Evolutionary conservation across 2,797 vertebrate genomes (phyloP).

Genomic region (Liparis tanakae): DNA sequence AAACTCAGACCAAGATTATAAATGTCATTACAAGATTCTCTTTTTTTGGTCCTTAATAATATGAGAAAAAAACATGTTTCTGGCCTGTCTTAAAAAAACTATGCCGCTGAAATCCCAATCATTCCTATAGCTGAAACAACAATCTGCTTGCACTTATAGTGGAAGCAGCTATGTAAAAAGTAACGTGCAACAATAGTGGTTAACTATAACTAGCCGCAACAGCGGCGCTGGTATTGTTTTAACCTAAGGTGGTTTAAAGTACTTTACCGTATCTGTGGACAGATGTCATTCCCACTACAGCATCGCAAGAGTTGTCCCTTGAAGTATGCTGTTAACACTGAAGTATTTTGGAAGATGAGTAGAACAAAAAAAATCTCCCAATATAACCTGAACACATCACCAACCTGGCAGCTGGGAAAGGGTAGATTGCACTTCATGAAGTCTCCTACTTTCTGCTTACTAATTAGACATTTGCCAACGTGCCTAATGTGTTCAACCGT

Average conservation of each 20-base stretch:
- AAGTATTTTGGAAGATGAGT: neutral
- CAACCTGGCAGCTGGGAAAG: neutral
- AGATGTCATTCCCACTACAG: neutral
- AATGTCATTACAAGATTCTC: neutral
- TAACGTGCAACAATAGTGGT: neutral
- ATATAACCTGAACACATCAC: constrained; percentile 2
- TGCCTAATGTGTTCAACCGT: constrained; percentile 35
- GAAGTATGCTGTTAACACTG: neutral
- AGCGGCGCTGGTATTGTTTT: too few relatives aligned
- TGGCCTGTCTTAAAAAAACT: neutral
- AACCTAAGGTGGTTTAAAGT: neutral
- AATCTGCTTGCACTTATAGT: neutral
- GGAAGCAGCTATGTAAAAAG: neutral
- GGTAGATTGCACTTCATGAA: constrained; percentile 8
- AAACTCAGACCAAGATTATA: neutral
- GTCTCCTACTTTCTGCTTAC: constrained; percentile 8
- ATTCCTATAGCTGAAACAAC: neutral
- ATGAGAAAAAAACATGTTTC: neutral
- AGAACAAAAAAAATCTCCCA: neutral
- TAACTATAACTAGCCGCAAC: too few relatives aligned
- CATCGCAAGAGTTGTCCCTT: neutral
- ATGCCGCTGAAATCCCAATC: neutral
- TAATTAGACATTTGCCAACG: constrained; percentile 57
- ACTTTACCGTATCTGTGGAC: neutral
- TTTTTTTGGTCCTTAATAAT: neutral